Base-by-base conservation (phyloP, 2,888 invertebrate species). In the Disparrhopalites patrizii region DNA sequence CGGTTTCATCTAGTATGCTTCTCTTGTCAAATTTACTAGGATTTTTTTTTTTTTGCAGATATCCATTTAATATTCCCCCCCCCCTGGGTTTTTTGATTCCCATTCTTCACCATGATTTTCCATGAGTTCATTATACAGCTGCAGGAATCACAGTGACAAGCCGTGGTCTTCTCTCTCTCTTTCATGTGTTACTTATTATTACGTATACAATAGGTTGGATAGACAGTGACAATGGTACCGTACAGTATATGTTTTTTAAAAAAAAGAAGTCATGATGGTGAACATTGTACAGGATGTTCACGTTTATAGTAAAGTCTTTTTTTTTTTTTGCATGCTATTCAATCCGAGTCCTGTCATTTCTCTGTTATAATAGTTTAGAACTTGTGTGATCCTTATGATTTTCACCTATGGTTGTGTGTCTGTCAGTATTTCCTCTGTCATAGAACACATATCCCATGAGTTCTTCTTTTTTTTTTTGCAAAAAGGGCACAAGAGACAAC, bases 331-430 rank as follows among this genome's bases (percentile, higher is more conserved):
- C 40, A 40, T 40, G 40, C 40, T 18, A 10, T 40, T 18, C 40
- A 40, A 4, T 15, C 40, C 18, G 40, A 5, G n/a, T n/a, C n/a
- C n/a, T n/a, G n/a, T n/a, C n/a, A n/a, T n/a, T n/a, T n/a, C n/a
- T n/a, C n/a, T n/a, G n/a, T n/a, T n/a, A n/a, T n/a, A n/a, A n/a
- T 18, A 40, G 15, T 40, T 33, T 40, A 15, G 15, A 40, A 40
- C 40, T 15, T 40, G n/a, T n/a, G n/a, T 40, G 40, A 40, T 40
- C 40, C 40, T 40, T 40, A 40, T 40, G 40, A 40, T 40, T 40
- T 40, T 40, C 40, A 40, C 40, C n/a, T 40, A 7, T n/a, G n/a
- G n/a, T n/a, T n/a, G n/a, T n/a, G n/a, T n/a, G 13, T 15, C 40
- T 40, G 40, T 40, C 40, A 18, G 40, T 40, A 40, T 40, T 40